A percentile compares a stretch with the other conserved stretches of the same genome.
phyloP scores from a whole-genome alignment of 2,888 invertebrate species.

The Nezara viridula region DNA sequence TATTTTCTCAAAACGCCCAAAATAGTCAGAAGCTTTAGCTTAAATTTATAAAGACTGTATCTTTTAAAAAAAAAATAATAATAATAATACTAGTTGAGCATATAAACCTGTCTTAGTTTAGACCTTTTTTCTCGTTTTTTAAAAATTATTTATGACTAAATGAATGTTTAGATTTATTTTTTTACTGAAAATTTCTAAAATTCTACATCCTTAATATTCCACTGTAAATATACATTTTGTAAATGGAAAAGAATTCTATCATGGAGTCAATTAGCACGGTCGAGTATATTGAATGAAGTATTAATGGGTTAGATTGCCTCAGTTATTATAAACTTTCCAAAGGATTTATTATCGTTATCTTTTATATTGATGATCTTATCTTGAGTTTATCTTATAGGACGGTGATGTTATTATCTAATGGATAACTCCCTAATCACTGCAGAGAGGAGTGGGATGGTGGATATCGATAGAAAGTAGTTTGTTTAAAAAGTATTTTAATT shows the following conservation, averaged over 20 bases:
- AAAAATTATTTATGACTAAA: no score
- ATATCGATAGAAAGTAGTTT: not conserved
- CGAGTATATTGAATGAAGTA: not conserved
- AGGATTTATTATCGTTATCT: not conserved
- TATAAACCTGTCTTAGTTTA: no score
- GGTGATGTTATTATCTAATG: not conserved
- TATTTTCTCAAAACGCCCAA: no score
- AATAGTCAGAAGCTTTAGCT: not conserved
- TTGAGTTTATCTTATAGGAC: not conserved
- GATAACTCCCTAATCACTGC: not conserved
- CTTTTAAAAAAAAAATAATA: no score
- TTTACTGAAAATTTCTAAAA: no score
- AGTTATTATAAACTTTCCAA: slow-evolving; percentile 16
- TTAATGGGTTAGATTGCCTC: not conserved
- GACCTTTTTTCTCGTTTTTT: no score
- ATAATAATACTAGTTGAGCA: no score
- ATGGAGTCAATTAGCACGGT: not conserved
- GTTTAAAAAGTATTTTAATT: not conserved
- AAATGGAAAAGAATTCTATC: not conserved
- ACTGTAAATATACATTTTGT: no score
- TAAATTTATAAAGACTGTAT: not conserved
- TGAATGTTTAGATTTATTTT: no score
- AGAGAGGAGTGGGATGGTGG: not conserved
- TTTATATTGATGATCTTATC: slow-evolving; percentile 1
- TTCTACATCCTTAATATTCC: no score